Conservation (phyloP, 2,113 vertebrate species). For the Urocitellus parryii region DNA sequence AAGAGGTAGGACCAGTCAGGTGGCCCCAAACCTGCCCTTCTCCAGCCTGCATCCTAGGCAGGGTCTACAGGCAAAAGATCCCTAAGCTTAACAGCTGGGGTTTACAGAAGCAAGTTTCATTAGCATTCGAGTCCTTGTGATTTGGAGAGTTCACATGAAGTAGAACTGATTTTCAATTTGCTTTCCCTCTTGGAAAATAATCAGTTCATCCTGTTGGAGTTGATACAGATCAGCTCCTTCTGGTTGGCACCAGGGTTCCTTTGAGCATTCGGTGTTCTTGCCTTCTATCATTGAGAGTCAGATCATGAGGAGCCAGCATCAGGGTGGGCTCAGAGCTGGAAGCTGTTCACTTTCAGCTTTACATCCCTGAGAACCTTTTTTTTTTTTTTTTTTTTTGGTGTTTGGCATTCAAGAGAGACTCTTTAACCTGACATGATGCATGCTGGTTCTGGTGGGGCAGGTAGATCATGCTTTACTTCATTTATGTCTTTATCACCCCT, state of each 20-base stretch:
- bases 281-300: not conserved
- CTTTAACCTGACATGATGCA: fast-evolving
- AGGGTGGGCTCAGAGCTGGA: not conserved
- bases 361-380: not conserved
- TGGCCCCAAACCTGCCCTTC: not conserved
- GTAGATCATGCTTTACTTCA: not conserved
- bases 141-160: not conserved
- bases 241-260: not conserved
- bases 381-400: no score
- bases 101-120: not conserved
- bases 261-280: not conserved
- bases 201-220: not conserved
- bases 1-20: not conserved
- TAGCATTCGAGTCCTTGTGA: not conserved
- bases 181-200: constrained; percentile 17
- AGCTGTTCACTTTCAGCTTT: not conserved
- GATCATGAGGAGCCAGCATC: not conserved
- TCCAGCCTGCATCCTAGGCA: not conserved
- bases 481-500: not conserved
- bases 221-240: not conserved
- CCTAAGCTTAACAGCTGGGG: not conserved
- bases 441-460: no score
- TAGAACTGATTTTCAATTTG: constrained; percentile 38
- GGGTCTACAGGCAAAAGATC: not conserved
- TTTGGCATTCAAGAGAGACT: not conserved